phyloP scores from a whole-genome alignment of 2,797 vertebrate species.

The Sebastiscus tertius region DNA sequence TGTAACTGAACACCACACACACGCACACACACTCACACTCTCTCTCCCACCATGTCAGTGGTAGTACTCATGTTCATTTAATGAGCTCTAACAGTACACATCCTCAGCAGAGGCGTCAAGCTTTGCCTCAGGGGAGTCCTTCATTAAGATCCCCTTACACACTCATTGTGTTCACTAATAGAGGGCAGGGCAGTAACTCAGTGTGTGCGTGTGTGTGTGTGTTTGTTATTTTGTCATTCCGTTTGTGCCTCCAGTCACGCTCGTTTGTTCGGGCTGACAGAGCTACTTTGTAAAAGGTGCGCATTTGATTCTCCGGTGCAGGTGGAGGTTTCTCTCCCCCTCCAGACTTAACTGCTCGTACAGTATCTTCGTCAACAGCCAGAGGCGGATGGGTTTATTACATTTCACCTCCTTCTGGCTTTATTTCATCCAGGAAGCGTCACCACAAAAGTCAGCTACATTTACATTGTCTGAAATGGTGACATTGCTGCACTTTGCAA shows the following conservation, averaged over 20 bases:
- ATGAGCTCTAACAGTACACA: slow-evolving; percentile 79
- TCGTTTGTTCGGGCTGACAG: slow-evolving; percentile 56
- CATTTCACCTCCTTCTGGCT: slow-evolving; percentile 30
- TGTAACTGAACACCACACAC: slow-evolving; percentile 68
- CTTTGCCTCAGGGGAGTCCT: slow-evolving; percentile 76
- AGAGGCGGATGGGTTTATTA: slow-evolving; percentile 51
- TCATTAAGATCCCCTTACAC: slow-evolving; percentile 80
- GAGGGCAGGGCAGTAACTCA: slow-evolving; percentile 69
- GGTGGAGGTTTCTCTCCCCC: slow-evolving; percentile 57
- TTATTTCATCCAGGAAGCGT: slow-evolving; percentile 17
- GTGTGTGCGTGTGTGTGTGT: slow-evolving; percentile 39
- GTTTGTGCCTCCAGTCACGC: slow-evolving; percentile 62
- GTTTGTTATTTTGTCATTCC: slow-evolving; percentile 67
- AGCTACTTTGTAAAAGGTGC: slow-evolving; percentile 68
- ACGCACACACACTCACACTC: slow-evolving; percentile 28
- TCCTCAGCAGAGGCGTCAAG: slow-evolving; percentile 66
- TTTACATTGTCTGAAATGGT: neutral
- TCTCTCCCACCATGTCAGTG: slow-evolving; percentile 49
- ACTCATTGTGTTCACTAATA: slow-evolving; percentile 75
- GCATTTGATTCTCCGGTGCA: slow-evolving; percentile 52
- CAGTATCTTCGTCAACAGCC: slow-evolving; percentile 43
- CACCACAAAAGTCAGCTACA: neutral
- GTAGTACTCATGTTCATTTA: slow-evolving; percentile 76
- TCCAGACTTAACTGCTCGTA: slow-evolving; percentile 20
- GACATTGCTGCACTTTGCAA: neutral